A percentile compares a stretch with the other conserved stretches of the same genome.
These are phyloP conservation scores for Charanyca ferruginea DNA, from an alignment of 2,888 invertebrate genomes.

Conservation along the genomic window DNA sequence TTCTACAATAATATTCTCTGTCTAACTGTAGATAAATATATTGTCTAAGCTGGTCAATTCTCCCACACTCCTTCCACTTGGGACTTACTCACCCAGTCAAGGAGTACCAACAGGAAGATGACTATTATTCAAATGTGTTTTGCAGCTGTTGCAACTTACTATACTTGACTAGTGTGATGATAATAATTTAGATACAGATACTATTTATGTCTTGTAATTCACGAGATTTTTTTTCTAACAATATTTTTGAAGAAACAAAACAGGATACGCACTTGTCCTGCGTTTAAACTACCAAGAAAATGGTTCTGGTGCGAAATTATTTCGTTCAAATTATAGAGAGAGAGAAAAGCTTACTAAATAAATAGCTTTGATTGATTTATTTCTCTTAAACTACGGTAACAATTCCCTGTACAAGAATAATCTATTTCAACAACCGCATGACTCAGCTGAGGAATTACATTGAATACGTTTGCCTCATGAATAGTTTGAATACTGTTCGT, in stretches of 20 bases:
- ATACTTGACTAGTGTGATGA: not conserved
- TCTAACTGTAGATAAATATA: not conserved
- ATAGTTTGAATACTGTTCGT: conserved; percentile 21
- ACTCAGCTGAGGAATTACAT: conserved; percentile 4
- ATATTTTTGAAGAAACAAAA: too few relatives aligned
- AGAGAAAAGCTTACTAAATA: too few relatives aligned
- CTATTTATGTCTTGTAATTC: too few relatives aligned
- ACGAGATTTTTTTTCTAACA: too few relatives aligned
- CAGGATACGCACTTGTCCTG: too few relatives aligned
- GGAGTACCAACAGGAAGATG: not conserved
- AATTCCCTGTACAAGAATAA: not conserved
- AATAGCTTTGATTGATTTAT: not conserved
- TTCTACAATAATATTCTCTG: not conserved
- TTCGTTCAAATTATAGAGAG: too few relatives aligned
- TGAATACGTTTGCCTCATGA: conserved; percentile 17
- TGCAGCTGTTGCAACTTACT: conserved; percentile 31
- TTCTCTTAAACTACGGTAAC: not conserved
- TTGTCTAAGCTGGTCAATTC: not conserved
- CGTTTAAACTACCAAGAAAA: too few relatives aligned
- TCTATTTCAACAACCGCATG: not conserved
- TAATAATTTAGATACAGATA: not conserved
- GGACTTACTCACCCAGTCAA: not conserved
- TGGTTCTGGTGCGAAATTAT: too few relatives aligned
- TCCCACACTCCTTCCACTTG: conserved; percentile 5
- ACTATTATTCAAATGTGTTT: conserved; percentile 8